These are phyloP conservation scores for Choloepus hoffmanni DNA, from an alignment of 2,113 vertebrate species.

Conservation along the genomic window DNA sequence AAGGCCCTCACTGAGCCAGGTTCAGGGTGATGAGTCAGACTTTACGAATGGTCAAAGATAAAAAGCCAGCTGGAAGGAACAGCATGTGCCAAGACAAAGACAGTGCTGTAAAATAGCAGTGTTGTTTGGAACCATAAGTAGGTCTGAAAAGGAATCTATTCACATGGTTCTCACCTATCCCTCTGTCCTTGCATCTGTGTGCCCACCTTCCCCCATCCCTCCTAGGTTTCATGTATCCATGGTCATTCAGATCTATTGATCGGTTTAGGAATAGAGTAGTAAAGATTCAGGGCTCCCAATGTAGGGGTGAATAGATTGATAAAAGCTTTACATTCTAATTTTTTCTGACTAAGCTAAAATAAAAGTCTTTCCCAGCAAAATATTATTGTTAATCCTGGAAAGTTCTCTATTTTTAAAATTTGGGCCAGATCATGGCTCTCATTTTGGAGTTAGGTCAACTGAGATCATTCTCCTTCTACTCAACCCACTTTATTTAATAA, in stretches of 20 bases:
- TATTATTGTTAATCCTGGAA: slow-evolving; percentile 66
- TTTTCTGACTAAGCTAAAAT: slow-evolving; percentile 44
- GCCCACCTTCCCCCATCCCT: neutral
- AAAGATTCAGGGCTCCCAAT: neutral
- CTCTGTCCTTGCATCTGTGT: no score
- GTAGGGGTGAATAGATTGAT: neutral
- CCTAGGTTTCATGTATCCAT: neutral
- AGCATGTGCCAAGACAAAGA: no score
- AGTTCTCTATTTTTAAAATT: slow-evolving; percentile 84
- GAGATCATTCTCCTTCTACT: slow-evolving; percentile 79
- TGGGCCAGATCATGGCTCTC: slow-evolving; percentile 74
- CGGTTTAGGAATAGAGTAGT: neutral
- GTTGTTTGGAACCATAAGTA: neutral
- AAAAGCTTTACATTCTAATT: slow-evolving; percentile 3
- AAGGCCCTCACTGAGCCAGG: neutral
- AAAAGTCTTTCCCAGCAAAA: slow-evolving; percentile 66
- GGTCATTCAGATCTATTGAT: neutral
- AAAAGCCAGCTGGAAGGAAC: neutral
- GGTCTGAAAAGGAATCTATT: neutral
- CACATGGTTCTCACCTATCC: accelerated
- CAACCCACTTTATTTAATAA: slow-evolving; percentile 81
- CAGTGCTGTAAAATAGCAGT: accelerated
- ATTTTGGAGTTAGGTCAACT: slow-evolving; percentile 81
- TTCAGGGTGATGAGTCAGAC: neutral
- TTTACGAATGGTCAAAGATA: neutral